Evolutionary conservation across 1,140 invertebrate species (phyloP), one percentile per base, ranked within the genome.

Genomic region (Pseudomyrmex gracilis): DNA sequence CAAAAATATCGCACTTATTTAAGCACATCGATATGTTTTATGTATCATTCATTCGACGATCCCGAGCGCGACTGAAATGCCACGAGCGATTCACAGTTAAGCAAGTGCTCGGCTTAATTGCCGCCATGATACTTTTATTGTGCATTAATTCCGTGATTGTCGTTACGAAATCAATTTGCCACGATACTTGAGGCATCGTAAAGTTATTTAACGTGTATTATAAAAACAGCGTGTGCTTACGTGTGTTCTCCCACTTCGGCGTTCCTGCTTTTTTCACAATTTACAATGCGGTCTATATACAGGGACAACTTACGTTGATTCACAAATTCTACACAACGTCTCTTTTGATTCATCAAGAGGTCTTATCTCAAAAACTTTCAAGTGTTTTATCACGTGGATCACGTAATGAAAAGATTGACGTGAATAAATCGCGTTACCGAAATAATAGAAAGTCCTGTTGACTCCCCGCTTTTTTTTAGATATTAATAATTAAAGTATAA

Each of bases 201-300:
- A 91, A 90, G 64, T 89, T 90, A 89, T 89, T 90, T 90, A 90
- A 89, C 85, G 89, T 85, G 89, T 87, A 90, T 90, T 90, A 90
- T 90, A 90, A 90, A 90, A 90, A 88, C 89, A 90, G 57, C 73
- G 49, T 70, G 49, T 70, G 86, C 84, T 83, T 73, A 64, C 82
- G 87, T 82, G 82, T n/a, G 5, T 20, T 78, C 82, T 82, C 76
- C 45, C 76, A 82, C 64, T 64, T 67, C 34, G 2, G 12, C 57
- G n/a, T 66, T 66, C n/a, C 34, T 17, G 49, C 53, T 43, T 55
- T 76, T 76, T 66, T 34, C 61, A 47, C 61, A 34, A 34, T 70
- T 68, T 73, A 57, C 24, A 51, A 34, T 34, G 34, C 57, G 45
- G n/a, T n/a, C 47, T 24, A 20, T 51, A 22, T 45, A 7, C 34